Conservation (phyloP, 2,797 vertebrate species). For the Epinephelus coioides region DNA sequence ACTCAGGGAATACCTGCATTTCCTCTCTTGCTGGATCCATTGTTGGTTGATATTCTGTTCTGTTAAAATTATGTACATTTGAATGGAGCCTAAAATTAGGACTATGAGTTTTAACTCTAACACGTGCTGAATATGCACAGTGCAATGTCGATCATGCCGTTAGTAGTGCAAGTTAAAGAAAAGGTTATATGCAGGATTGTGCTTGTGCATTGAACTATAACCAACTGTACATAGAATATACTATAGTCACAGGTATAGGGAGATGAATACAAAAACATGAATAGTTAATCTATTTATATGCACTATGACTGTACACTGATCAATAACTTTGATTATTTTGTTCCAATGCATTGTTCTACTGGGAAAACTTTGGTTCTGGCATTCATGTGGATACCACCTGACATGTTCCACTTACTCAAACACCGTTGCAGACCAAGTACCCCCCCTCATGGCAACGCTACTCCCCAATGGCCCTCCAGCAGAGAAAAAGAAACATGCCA, state of each 20-base stretch:
- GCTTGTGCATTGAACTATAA: background rate
- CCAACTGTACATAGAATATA: background rate
- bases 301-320: no score
- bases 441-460: no score
- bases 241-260: background rate
- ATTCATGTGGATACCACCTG: no score
- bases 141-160: background rate
- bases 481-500: no score
- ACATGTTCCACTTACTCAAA: no score
- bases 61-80: background rate
- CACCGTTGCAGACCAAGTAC: no score
- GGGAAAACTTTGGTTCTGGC: no score
- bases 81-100: background rate
- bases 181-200: background rate
- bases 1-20: background rate
- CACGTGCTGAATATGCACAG: background rate
- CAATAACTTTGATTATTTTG: no score
- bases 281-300: background rate
- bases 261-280: background rate
- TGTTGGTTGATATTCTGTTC: background rate
- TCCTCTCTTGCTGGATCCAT: background rate
- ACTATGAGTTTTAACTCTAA: background rate
- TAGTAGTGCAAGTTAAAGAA: background rate
- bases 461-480: no score
- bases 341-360: no score